Base-by-base conservation (phyloP, 2,113 vertebrate genomes). In the Hymenochirus boettgeri region DNA sequence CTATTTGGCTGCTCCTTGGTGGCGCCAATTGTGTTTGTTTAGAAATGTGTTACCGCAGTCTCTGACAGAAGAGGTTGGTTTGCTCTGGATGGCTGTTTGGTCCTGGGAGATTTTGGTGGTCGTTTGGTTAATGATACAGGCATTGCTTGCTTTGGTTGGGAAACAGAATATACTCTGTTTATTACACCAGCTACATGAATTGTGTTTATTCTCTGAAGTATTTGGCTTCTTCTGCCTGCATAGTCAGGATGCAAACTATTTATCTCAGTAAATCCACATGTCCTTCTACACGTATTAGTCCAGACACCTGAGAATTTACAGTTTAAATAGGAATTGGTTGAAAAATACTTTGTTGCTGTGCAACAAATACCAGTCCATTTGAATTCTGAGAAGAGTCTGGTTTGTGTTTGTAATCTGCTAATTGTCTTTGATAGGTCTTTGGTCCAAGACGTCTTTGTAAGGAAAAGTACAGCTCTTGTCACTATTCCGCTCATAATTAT, bases 31-130 rank as follows among this genome's bases (percentile, higher is more conserved):
- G n/a, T n/a, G n/a, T n/a, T n/a, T n/a, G n/a, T n/a, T n/a, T n/a
- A 42, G 13, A 52, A 15, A 52, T 25, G 12, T 11, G 26, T 83
- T 82, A 95, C 93, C 93, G 86, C 65, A 48, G 72, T 82, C 60
- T 86, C 83, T 3, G 81, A 83, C 24, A 79, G 77, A 3, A 75
- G 60, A 0, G 94, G 94, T 62, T 91, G 87, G 67, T 92, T 99
- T 42, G 89, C 71, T 80, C 96, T 87, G 15, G 96, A 99, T 0
- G 96, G 96, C 64, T 99, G 94, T 74, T 97, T 95, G 24, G 96
- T 98, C 76, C 96, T 83, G 0, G 94, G 91, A 57, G 92, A 91
- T 75, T 98, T 99, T 0, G 86, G 88, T 18, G 86, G 82, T 58
- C 87, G 86, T 75, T 92, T 96, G 21, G 86, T 80, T 23, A 83